Base-by-base conservation (phyloP, 92 coral and sea anemone species). In the Porites evermanni region DNA sequence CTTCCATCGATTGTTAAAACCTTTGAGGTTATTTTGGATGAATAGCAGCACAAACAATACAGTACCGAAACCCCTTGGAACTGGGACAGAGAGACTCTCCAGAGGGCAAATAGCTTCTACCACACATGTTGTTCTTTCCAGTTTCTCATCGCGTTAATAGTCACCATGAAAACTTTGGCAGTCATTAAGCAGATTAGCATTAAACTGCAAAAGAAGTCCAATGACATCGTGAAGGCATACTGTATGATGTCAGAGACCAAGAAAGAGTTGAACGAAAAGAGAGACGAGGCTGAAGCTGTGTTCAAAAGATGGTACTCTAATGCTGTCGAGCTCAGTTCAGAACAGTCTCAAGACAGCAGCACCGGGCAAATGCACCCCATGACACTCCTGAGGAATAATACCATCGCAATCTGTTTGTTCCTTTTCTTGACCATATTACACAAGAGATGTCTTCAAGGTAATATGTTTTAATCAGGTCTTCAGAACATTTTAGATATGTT, bases 181-280 rank as follows among this genome's bases (percentile, higher is more conserved):
- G 72, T 77, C 89, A 84, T 89, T n/a, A 84, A 89, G 85, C 89
- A 77, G 24, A 69, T 89, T 21, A 89, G 89, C 82, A 29, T 83
- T 17, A 89, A 83, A 66, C 85, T 89, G 44, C 88, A 89, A 77
- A 89, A 89, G 54, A 88, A 77, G 70, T 89, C 92, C 53, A 83
- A 89, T 89, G 92, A 89, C 88, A 84, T 84, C 58, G 86, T 89
- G 74, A 77, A 89, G 56, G 92, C 88, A 18, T 83, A 89, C 86
- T 54, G 66, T 26, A 89, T 89, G 88, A 83, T 89, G 29, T 72
- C 84, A 26, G 72, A 78, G 79, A 89, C 88, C 18, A 75, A 82
- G 79, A 77, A 84, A 76, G 75, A 84, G 82, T 65, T 84, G 72
- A 6, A 54, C 10, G 60, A 54, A 54, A 9, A 54, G 56, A 66